Evolutionary conservation across 2,113 vertebrate genomes (phyloP).

Genomic region (Toxostoma redivivum): DNA sequence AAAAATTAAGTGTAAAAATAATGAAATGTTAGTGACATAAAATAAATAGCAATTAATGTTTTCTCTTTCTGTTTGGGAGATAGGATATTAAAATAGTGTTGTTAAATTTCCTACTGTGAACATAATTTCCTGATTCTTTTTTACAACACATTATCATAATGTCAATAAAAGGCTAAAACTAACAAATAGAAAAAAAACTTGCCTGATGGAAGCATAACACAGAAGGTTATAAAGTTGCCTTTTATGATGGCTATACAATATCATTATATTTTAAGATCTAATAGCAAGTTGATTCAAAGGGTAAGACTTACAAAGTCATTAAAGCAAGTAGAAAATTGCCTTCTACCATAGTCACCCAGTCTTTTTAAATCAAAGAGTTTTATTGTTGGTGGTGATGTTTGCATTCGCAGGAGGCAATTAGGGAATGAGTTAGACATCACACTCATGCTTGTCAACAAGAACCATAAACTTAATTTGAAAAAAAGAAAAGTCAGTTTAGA

Average conservation of each 20-base stretch:
- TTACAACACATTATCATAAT: constrained; percentile 62
- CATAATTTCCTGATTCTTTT: constrained; percentile 80
- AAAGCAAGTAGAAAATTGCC: constrained; percentile 65
- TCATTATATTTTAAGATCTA: constrained; percentile 68
- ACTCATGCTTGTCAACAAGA: constrained; percentile 34
- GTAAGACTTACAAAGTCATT: constrained; percentile 60
- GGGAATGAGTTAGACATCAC: background rate
- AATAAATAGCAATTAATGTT: constrained; percentile 77
- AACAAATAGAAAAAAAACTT: constrained; percentile 52
- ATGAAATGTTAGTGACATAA: constrained; percentile 74
- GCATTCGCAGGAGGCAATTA: constrained; percentile 59
- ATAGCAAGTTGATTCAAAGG: constrained; percentile 66
- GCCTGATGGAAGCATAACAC: constrained; percentile 26
- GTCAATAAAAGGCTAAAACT: constrained; percentile 61
- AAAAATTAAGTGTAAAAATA: constrained; percentile 69
- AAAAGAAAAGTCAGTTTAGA: background rate
- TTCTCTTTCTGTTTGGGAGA: constrained; percentile 65
- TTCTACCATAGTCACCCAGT: constrained; percentile 39
- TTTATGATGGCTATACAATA: constrained; percentile 52
- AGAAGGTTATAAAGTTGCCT: constrained; percentile 50
- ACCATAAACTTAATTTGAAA: background rate
- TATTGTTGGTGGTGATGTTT: constrained; percentile 55
- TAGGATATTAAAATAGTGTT: constrained; percentile 65
- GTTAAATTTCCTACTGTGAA: constrained; percentile 76
- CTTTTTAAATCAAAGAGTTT: constrained; percentile 63